Conservation (phyloP, 2,888 invertebrate species). For the Carabus problematicus region DNA sequence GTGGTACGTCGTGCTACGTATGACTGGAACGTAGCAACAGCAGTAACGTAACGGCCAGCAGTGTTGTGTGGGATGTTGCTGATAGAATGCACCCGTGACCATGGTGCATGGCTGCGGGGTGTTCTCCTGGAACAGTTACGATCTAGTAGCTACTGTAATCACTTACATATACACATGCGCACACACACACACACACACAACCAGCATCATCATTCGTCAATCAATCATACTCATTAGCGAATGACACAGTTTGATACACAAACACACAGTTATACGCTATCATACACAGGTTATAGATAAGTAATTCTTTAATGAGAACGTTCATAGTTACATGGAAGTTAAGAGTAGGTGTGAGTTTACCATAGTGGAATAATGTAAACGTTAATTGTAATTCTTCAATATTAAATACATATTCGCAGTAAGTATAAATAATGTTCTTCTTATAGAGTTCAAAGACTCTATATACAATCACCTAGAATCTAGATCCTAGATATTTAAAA, state of each 20-base stretch:
- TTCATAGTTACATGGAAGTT: too few relatives aligned
- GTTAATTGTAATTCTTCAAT: too few relatives aligned
- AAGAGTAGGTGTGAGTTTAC: too few relatives aligned
- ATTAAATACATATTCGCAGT: too few relatives aligned
- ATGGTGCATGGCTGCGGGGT: constrained; percentile 87
- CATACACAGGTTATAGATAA: neutral
- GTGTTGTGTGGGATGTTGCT: constrained; percentile 52
- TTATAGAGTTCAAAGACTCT: too few relatives aligned
- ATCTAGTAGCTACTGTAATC: constrained; percentile 43
- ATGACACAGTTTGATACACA: neutral
- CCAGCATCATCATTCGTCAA: neutral
- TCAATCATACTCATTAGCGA: neutral
- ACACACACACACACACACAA: constrained; percentile 9
- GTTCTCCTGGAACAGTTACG: constrained; percentile 73
- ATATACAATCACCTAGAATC: too few relatives aligned
- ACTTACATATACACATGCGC: constrained; percentile 7
- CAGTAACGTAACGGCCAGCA: constrained; percentile 52
- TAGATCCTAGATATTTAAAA: too few relatives aligned
- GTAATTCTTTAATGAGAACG: too few relatives aligned
- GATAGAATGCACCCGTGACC: constrained; percentile 60
- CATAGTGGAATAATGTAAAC: too few relatives aligned
- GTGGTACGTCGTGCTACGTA: constrained; percentile 31
- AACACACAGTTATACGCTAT: neutral
- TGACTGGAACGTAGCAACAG: constrained; percentile 42
- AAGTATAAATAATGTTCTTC: too few relatives aligned